Conservation (phyloP, 1,140 invertebrate species). For the Zeugodacus cucurbitae region DNA sequence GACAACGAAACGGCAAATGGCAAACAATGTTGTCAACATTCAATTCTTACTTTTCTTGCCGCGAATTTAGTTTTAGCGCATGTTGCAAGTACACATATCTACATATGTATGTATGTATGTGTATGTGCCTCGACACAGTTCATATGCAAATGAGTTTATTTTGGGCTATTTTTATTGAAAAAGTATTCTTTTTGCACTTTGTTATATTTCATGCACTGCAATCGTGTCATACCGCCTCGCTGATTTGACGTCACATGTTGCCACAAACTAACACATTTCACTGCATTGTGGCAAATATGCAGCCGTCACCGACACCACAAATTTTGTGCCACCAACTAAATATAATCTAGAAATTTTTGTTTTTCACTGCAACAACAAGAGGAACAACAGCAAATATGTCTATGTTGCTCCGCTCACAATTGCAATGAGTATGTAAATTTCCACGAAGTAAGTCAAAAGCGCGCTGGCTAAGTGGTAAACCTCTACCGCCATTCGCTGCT, state of each 20-base stretch:
- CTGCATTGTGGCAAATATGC: background rate
- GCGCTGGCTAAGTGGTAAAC: conserved; percentile 7
- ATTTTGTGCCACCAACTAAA: background rate
- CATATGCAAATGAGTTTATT: conserved; percentile 16
- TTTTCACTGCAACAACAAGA: background rate
- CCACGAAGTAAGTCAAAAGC: conserved; percentile 14
- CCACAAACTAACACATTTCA: background rate
- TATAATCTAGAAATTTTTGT: background rate
- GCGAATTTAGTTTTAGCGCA: background rate
- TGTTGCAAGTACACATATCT: background rate
- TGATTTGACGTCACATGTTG: conserved; percentile 20
- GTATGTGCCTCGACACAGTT: background rate
- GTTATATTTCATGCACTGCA: background rate
- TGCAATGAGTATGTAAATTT: conserved; percentile 30
- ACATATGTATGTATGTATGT: background rate
- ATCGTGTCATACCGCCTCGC: conserved; percentile 27
- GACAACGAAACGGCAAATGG: conserved; percentile 14
- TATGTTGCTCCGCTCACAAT: background rate
- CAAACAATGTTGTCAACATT: conserved; percentile 32
- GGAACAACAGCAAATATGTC: background rate
- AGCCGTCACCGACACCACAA: background rate
- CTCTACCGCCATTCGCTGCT: background rate
- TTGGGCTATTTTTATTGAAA: background rate
- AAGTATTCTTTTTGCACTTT: background rate
- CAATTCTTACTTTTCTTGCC: background rate